A percentile compares a stretch with the other conserved stretches of the same genome.
phyloP scores from a whole-genome alignment of 2,113 vertebrate species.

The Myiozetetes cayanensis region DNA sequence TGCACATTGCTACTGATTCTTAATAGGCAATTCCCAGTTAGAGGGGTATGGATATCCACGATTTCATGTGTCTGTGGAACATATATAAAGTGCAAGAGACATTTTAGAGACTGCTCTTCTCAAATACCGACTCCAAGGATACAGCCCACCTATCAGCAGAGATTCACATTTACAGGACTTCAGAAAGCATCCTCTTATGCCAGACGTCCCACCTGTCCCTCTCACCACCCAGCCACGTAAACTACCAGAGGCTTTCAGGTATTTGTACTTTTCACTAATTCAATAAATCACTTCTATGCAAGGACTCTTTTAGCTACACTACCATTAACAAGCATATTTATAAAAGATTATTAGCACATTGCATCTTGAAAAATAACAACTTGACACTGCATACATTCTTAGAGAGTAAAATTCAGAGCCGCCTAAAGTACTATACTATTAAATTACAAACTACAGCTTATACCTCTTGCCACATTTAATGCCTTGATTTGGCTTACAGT shows the following conservation, averaged over 20 bases:
- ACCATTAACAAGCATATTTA: background rate
- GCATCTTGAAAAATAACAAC: background rate
- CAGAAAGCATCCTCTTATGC: background rate
- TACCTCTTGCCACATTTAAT: fast-evolving
- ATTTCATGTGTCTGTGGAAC: background rate
- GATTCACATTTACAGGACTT: background rate
- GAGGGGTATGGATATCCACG: fast-evolving
- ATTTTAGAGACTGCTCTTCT: background rate
- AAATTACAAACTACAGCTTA: background rate
- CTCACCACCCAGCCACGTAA: background rate
- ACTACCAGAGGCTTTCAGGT: background rate
- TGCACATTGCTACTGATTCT: background rate
- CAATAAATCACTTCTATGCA: background rate
- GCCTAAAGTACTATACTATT: background rate
- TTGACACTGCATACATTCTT: background rate
- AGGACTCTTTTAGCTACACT: background rate
- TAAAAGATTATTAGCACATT: background rate
- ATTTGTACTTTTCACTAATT: background rate
- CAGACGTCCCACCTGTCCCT: background rate
- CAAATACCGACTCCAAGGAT: background rate
- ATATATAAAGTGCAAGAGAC: background rate
- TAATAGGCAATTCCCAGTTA: background rate
- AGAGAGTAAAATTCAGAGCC: background rate
- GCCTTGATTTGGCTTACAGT: background rate
- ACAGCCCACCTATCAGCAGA: background rate